A percentile compares a stretch with the other conserved stretches of the same genome.
phyloP scores from a whole-genome alignment of 2,797 vertebrate genomes.

The Phalloptychus januarius region DNA sequence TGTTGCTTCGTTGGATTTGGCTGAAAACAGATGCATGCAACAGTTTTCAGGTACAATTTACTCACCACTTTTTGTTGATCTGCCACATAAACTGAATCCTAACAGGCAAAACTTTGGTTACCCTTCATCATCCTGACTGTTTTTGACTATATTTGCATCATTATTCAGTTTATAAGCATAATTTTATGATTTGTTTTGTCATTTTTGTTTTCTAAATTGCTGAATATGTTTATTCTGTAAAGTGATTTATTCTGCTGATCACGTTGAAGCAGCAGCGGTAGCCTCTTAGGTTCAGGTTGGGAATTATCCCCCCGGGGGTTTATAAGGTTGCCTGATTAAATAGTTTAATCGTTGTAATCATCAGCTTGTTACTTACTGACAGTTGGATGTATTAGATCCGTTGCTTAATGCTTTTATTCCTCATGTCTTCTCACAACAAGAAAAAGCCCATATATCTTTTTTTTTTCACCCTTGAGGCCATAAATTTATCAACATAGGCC shows the following conservation, averaged over 20 bases:
- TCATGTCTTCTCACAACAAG: neutral
- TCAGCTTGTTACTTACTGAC: neutral
- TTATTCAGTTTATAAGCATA: neutral
- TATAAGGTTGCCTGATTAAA: slow-evolving; percentile 4
- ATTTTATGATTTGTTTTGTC: neutral
- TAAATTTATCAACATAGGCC: slow-evolving; percentile 24
- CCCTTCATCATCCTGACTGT: neutral
- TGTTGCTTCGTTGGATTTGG: neutral
- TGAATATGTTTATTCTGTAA: neutral
- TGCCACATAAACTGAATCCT: neutral
- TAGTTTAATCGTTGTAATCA: neutral
- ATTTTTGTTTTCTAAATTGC: neutral
- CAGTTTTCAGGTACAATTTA: neutral
- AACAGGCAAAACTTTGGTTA: neutral
- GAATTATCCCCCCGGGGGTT: neutral
- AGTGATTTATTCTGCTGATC: slow-evolving; percentile 1
- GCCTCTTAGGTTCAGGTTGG: neutral
- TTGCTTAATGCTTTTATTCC: neutral
- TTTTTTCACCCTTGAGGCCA: slow-evolving; percentile 15
- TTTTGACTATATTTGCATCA: neutral
- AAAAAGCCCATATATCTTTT: neutral
- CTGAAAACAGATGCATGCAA: neutral
- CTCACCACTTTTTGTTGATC: neutral
- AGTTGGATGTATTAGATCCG: neutral
- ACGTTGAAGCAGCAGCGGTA: neutral